Evolutionary conservation across 2,113 vertebrate genomes (phyloP).

Genomic region (Anseranas semipalmata): DNA sequence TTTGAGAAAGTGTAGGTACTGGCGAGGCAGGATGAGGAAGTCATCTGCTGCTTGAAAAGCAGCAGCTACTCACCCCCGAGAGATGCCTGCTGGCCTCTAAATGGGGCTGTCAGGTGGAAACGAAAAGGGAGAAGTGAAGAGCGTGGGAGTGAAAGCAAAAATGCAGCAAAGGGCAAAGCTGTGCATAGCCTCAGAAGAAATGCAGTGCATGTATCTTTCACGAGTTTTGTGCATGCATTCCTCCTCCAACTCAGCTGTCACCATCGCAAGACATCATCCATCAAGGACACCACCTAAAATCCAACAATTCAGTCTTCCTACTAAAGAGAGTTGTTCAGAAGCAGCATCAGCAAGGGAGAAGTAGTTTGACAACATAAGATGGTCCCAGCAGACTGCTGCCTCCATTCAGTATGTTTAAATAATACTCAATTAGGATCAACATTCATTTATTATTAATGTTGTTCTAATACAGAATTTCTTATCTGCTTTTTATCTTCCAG

Average conservation of each 20-base stretch:
- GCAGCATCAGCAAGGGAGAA: background rate
- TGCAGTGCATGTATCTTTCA: accelerated
- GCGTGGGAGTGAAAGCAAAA: background rate
- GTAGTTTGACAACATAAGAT: background rate
- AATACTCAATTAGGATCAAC: slow-evolving; percentile 70
- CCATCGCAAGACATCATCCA: accelerated
- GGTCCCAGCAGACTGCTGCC: slow-evolving; percentile 42
- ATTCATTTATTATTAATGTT: slow-evolving; percentile 70
- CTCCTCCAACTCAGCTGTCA: accelerated
- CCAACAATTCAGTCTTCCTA: accelerated
- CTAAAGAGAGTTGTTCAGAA: background rate
- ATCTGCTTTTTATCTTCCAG: slow-evolving; percentile 67
- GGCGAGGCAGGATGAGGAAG: background rate
- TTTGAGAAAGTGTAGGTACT: background rate
- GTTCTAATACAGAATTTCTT: slow-evolving; percentile 49
- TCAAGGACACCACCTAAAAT: background rate
- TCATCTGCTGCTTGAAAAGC: background rate
- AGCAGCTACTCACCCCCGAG: background rate
- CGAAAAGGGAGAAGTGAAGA: accelerated
- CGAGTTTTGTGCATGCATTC: accelerated
- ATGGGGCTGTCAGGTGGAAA: background rate
- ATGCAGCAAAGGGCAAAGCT: background rate
- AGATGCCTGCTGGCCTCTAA: background rate
- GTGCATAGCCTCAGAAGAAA: background rate
- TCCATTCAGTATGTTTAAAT: slow-evolving; percentile 60